Evolutionary conservation across 1,140 invertebrate species (phyloP).

Genomic region (Aleiodes sp.): DNA sequence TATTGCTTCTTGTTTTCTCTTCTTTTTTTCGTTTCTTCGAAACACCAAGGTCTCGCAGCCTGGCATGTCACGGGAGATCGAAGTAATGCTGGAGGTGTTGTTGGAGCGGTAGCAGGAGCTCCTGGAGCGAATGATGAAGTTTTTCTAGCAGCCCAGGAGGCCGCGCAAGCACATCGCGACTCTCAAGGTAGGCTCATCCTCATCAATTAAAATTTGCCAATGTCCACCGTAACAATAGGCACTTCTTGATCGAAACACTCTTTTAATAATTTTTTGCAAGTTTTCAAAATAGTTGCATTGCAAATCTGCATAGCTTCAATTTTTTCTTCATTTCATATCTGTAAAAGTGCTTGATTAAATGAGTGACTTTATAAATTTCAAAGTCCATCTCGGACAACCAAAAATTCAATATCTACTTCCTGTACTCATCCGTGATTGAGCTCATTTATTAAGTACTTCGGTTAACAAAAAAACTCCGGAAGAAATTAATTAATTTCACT

Average conservation of each 20-base stretch:
- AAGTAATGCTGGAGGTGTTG: constrained; percentile 67
- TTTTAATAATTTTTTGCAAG: background rate
- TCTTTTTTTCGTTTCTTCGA: too few species aligned
- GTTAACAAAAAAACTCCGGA: background rate
- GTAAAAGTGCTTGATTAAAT: background rate
- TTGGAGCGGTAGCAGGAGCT: constrained; percentile 57
- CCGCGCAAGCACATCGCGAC: constrained; percentile 76
- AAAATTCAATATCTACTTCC: background rate
- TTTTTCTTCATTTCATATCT: background rate
- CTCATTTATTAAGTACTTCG: constrained; percentile 4
- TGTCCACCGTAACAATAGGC: constrained; percentile 59
- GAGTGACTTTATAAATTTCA: background rate
- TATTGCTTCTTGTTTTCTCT: too few species aligned
- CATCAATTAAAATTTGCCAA: constrained; percentile 55
- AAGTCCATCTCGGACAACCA: background rate
- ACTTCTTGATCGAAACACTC: constrained; percentile 41
- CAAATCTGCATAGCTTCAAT: background rate
- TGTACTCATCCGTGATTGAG: background rate
- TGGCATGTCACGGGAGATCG: constrained; percentile 75
- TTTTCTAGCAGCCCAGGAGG: constrained; percentile 77
- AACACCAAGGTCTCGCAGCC: constrained; percentile 52
- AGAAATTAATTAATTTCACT: background rate
- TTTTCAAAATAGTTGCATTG: background rate
- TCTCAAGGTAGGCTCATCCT: constrained; percentile 77
- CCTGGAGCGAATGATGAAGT: constrained; percentile 71